A percentile compares a stretch with the other conserved stretches of the same genome.
These are phyloP conservation scores for Peromyscus californicus DNA, from an alignment of 2,113 vertebrate species.

Conservation along the genomic window DNA sequence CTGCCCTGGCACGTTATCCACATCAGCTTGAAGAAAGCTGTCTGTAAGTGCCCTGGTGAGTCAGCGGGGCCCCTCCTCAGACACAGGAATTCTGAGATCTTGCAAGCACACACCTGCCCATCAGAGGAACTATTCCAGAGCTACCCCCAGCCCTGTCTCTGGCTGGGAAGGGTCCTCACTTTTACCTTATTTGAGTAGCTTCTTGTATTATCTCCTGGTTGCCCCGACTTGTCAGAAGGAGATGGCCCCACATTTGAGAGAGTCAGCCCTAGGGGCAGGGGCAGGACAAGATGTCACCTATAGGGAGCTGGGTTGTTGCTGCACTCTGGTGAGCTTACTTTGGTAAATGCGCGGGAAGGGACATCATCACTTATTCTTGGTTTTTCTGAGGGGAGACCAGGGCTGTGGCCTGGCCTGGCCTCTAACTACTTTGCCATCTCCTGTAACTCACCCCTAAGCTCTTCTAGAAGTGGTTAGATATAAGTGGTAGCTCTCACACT, in stretches of 20 bases:
- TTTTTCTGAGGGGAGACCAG: not conserved
- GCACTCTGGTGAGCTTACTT: not conserved
- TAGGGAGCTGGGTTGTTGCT: not conserved
- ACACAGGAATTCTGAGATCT: slow-evolving; percentile 80
- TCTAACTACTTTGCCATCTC: not conserved
- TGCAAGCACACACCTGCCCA: slow-evolving; percentile 84
- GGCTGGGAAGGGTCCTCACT: slow-evolving; percentile 80
- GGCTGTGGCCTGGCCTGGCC: not conserved
- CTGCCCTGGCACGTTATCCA: slow-evolving; percentile 79
- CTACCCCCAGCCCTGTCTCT: slow-evolving; percentile 81
- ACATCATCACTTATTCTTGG: not conserved
- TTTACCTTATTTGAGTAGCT: slow-evolving; percentile 71
- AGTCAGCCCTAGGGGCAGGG: slow-evolving; percentile 38
- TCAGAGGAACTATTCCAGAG: slow-evolving; percentile 76
- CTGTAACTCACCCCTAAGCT: not conserved
- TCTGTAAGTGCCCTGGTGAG: slow-evolving; percentile 79
- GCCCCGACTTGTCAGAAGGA: slow-evolving; percentile 80
- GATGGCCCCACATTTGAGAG: not conserved
- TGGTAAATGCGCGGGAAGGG: not conserved
- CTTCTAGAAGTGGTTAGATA: not conserved
- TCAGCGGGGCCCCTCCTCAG: slow-evolving; percentile 84
- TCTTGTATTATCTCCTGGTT: slow-evolving; percentile 1
- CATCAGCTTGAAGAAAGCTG: slow-evolving; percentile 79
- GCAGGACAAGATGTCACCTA: not conserved
- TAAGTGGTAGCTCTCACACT: slow-evolving; percentile 16